Evolutionary conservation across 2,797 vertebrate species (phyloP), one percentile per base, ranked within the genome.

Genomic region (Poeciliopsis paucimaculata): DNA sequence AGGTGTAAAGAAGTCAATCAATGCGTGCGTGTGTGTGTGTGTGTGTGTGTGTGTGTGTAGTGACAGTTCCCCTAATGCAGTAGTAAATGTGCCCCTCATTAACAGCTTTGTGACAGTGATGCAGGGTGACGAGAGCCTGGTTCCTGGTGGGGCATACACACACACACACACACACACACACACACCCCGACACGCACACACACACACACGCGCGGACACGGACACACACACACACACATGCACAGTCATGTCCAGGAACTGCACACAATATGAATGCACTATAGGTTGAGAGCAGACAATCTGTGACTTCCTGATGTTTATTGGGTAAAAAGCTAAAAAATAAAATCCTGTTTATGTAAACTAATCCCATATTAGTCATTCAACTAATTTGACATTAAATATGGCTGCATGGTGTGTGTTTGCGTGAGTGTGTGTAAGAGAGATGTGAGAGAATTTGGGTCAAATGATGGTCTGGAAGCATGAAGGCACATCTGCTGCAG

Each of bases 31-130:
- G 66, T 91, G 93, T 86, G 95, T 80, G 72, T 78, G 73, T 77
- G 73, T 76, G 66, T 60, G 77, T 77, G 55, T 91, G 93, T 86
- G 95, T 78, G 62, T 91, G 93, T 86, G 95, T 84, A 75, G 95
- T 97, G 97, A 97, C 97, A 98, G 98, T 98, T 97, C 10, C 96
- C 95, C 95, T 97, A 98, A 98, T 97, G 94, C 95, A 96, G 95
- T 96, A 95, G 95, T 94, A 97, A 97, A 96, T 95, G 96, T 96
- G 91, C 90, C 93, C 93, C 95, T 97, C 96, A 98, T 98, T 97
- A 97, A 95, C 94, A 87, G 91, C 91, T 93, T 91, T 91, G 93
- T 98, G 97, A 98, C 89, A 94, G 92, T 97, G 96, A 98, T 97
- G 95, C 91, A 93, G 92, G 91, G 82, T 96, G 97, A 98, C 95